Evolutionary conservation across 2,113 vertebrate genomes (phyloP), one percentile per base, ranked within the genome.

Genomic region (Pipa parva): DNA sequence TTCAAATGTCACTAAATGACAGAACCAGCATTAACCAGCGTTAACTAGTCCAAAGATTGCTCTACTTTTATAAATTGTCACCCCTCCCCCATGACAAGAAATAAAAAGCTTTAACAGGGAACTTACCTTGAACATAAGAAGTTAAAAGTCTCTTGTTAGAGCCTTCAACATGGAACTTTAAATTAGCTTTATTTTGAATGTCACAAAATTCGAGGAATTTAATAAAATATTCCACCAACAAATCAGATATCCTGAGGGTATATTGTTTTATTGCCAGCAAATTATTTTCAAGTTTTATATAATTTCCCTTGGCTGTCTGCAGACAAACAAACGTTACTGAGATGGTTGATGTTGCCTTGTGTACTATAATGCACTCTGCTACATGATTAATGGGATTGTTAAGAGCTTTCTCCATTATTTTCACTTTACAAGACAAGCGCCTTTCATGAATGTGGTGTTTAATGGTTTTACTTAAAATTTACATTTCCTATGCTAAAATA

Each of bases 221-320:
- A 59, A 59, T 52, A 33, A 65, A 17, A 65, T 59, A 22, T 59
- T 50, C 49, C 60, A 46, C 46, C 55, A 27, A 68, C 31, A 50
- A 68, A 60, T 68, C 56, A 59, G 28, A 51, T 49, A 27, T 60
- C 29, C 56, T 10, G 18, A 2, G 42, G 21, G 39, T 56, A 25
- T 49, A 26, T 11, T 7, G 9, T 29, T 21, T 50, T 27, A 48
- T 15, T 48, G 54, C 55, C 42, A 67, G 24, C 24, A 29, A 36
- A 50, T 51, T 68, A 52, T 52, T 36, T 59, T 36, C 64, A 58
- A 26, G 55, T 20, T 26, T 56, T 11, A 29, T 12, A 52, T 45
- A 29, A 70, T 54, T 54, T 52, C 33, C 36, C 49, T 24, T 12
- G n/a, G 15, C 46, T 51, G 45, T 21, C 29, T 18, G 37, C 13